phyloP scores from a whole-genome alignment of 2,113 vertebrate genomes.

The Capra hircus region DNA sequence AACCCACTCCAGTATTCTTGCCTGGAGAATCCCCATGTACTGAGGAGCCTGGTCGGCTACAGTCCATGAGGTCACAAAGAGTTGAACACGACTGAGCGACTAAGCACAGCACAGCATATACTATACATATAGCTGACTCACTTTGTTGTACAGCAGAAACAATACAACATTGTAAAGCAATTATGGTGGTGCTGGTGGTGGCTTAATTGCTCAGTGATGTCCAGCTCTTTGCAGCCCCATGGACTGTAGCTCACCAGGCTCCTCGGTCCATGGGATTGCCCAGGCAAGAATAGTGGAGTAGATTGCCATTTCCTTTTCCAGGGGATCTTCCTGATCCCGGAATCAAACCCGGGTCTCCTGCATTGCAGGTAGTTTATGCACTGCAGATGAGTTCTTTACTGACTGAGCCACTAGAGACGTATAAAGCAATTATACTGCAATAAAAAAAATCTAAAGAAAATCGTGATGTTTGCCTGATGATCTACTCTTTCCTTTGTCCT shows the following conservation, averaged over 20 bases:
- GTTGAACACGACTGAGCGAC: fast-evolving
- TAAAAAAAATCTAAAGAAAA: background rate
- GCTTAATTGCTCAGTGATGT: background rate
- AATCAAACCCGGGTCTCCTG: background rate
- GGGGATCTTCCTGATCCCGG: background rate
- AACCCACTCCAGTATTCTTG: background rate
- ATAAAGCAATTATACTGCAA: background rate
- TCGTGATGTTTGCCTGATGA: background rate
- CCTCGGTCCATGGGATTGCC: background rate
- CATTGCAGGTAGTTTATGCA: background rate
- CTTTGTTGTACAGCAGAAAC: background rate
- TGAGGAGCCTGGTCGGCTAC: background rate
- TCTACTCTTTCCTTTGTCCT: background rate
- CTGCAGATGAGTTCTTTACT: background rate
- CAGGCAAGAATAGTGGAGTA: background rate
- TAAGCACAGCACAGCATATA: background rate
- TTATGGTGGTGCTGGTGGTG: background rate
- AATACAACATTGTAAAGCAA: background rate
- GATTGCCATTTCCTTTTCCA: background rate
- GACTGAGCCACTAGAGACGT: background rate
- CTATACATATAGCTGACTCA: background rate
- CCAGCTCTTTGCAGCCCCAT: background rate
- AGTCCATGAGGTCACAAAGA: background rate
- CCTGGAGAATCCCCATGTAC: background rate
- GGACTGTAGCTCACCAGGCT: background rate